Base-by-base conservation (phyloP, 1,140 invertebrate genomes). In the Dendrolimus punctatus region DNA sequence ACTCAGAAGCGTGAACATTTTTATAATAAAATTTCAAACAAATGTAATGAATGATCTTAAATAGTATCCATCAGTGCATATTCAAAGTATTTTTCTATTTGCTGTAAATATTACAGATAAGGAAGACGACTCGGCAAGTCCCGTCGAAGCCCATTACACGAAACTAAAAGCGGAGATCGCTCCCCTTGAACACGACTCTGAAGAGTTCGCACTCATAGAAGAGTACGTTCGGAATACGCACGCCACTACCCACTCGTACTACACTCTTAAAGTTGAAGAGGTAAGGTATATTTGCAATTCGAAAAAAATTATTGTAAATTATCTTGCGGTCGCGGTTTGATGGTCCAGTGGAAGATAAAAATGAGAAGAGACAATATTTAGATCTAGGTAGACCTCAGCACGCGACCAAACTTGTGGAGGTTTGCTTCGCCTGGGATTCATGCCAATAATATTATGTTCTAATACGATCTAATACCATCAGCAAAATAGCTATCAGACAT, bases 181-280 rank as follows among this genome's bases (percentile, higher is more conserved):
- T 39, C 90, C 93, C 2, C 10, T 99, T 8, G 90, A 93, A n/a
- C 90, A 89, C 39, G 83, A 88, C 2, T 89, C 87, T 39, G 91
- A 95, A 5, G 95, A 98, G 70, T 99, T 91, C 76, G 80, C 91
- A 40, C 78, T 95, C 43, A 91, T 98, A 40, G 57, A 92, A 45
- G 88, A 92, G 51, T 98, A 98, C 74, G 88, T 96, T 0, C 87
- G 89, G 46, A 98, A 97, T 66, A 98, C 96, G 2, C 97, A 99
- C 85, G 97, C 93, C 0, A 67, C 88, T 39, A 98, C 97, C 6
- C 97, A 98, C 76, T 85, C 81, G 5, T 84, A 87, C 6, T 98
- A 97, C 74, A 89, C 89, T 0, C 83, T 98, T n/a, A 88, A 94
- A 45, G 88, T 98, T 46, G 79, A 91, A 44, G 88, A 96, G 59